Conservation (phyloP, 2,888 invertebrate genomes). For the Rhagonycha lutea region DNA sequence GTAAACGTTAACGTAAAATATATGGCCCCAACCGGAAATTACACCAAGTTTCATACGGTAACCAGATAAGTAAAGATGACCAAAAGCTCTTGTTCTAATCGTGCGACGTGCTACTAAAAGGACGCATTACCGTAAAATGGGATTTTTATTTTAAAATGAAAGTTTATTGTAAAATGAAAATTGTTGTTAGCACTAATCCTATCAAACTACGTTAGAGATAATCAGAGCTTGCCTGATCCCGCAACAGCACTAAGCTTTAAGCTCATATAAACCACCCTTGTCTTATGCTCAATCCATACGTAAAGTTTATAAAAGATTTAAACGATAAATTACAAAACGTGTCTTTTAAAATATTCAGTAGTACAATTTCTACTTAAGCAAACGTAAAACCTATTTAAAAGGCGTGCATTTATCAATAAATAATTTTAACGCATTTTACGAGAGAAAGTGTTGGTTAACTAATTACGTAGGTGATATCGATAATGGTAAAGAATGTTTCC, state of each 20-base stretch:
- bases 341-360: conserved; percentile 18
- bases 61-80: conserved; percentile 37
- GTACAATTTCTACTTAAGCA: background rate
- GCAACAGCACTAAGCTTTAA: conserved; percentile 16
- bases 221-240: conserved; percentile 21
- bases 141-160: background rate
- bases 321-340: conserved; percentile 18
- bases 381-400: background rate
- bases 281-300: conserved; percentile 20
- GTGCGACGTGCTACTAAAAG: background rate
- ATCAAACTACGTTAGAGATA: conserved; percentile 16
- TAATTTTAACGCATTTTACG: background rate
- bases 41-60: conserved; percentile 36
- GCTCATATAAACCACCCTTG: conserved; percentile 13
- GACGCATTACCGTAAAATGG: background rate
- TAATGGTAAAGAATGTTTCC: conserved; percentile 37
- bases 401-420: background rate
- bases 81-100: background rate
- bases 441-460: conserved; percentile 20
- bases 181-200: conserved; percentile 19
- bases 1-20: conserved; percentile 40
- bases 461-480: conserved; percentile 37
- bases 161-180: conserved; percentile 12
- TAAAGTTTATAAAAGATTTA: conserved; percentile 18
- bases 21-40: conserved; percentile 45